Evolutionary conservation across 2,113 vertebrate species (phyloP), one percentile per base, ranked within the genome.

Genomic region (Cebidichthys violaceus): DNA sequence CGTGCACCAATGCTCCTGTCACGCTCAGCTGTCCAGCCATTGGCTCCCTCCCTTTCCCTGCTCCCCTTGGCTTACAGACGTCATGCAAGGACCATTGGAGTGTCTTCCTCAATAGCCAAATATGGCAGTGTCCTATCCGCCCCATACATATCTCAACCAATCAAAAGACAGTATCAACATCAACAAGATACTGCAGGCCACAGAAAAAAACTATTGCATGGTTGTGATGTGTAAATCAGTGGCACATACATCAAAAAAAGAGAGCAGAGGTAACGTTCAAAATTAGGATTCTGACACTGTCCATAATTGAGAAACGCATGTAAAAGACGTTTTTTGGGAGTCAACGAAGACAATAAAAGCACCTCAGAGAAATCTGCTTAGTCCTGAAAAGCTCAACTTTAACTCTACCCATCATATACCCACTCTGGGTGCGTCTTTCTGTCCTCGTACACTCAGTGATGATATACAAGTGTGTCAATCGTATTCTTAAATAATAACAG

Each of bases 161-260:
- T 92, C 83, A 82, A 79, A 89, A 79, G 9, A 22, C 70, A 85
- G 85, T 85, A 91, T 87, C 93, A 93, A 93, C 91, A 93, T 94
- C 91, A 93, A 94, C 93, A 94, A 92, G 89, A 90, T 86, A 85
- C 87, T 79, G 87, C 87, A 90, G 90, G 89, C 88, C 88, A 88
- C 79, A 90, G 82, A 59, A 54, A 10, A 54, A 77, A 88, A 88
- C 84, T 84, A 84, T 83, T 84, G 79, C 88, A 88, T 75, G 73
- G 79, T 43, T 86, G 80, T 86, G 78, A 84, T 85, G 83, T 87
- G 84, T 85, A 80, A 75, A 90, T 86, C 68, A 50, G 78, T 39
- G 50, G 65, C 66, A 80, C 9, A 75, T 54, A 87, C 33, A 82
- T 82, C 45, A 70, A 76, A 77, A 15, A 37, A 31, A 14, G 14